Base-by-base conservation (phyloP, 2,113 vertebrate species). In the Apistogramma diplotaenia region DNA sequence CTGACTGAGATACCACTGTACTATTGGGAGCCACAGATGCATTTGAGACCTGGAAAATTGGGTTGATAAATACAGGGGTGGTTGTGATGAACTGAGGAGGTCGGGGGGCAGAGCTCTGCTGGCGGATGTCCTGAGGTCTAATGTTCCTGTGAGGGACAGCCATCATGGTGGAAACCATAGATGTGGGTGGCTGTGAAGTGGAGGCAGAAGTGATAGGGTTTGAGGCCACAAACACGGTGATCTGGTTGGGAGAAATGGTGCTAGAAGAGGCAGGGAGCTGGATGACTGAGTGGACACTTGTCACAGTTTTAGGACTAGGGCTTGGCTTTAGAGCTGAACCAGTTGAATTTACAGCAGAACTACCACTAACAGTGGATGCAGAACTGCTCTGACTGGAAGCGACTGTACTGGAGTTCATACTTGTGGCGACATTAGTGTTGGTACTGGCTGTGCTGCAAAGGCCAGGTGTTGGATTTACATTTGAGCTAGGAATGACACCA, bases 141-240 rank as follows among this genome's bases (percentile, higher is more conserved):
- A 97, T 95, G 90, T 96, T 98, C 89, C 89, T 99, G 5, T 91
- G 98, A 67, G 97, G 95, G 91, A 97, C 95, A 5, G 97, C 96
- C 84, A 97, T 96, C 15, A 98, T 96, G 23, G 97, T 97, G 1
- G 98, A 96, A 81, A 98, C 96, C 70, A 97, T 85, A 0, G 96
- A 92, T 67, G 96, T 93, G 9, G 97, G 94, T 49, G 96, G 91
- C 76, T 98, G 97, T 79, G 96, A 85, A 40, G 96, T 94, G 27
- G 97, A 94, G 51, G 94, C 95, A 76, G 97, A 95, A 75, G 97
- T 96, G 54, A 98, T 97, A 12, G 97, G 94, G 87, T 97, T 99
- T 55, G 98, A 97, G 49, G 97, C 97, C 51, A 99, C 97, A 88
- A 98, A 99, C 57, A 99, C 97, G 72, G 98, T 99, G 90, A 99